Conservation (phyloP, 1,140 invertebrate species). For the Cotesia vestalis region DNA sequence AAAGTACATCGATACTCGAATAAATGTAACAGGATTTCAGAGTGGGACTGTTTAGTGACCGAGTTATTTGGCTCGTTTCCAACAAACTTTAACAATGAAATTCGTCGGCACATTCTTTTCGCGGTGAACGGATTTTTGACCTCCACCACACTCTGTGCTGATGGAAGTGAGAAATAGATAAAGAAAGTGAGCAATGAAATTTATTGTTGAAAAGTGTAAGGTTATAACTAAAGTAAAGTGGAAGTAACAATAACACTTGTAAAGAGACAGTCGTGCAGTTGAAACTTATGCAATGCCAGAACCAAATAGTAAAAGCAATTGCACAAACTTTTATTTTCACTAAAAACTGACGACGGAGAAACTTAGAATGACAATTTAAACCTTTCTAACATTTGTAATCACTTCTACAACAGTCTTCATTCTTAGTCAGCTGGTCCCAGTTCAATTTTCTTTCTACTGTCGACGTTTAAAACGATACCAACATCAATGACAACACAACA, state of each 20-base stretch:
- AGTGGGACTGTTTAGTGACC: constrained; percentile 2
- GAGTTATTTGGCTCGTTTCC: constrained; percentile 23
- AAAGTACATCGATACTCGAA: constrained; percentile 5
- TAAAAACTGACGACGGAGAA: neutral
- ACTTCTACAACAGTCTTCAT: neutral
- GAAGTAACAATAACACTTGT: constrained; percentile 2
- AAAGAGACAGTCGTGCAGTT: neutral
- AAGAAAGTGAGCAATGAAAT: neutral
- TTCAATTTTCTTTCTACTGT: neutral
- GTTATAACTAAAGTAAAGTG: neutral
- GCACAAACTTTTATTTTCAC: neutral
- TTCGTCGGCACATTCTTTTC: neutral
- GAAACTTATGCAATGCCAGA: neutral
- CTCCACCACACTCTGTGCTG: neutral
- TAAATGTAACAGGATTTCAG: constrained; percentile 5
- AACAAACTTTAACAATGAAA: constrained; percentile 19
- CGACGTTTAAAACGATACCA: no score
- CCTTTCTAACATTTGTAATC: constrained; percentile 8
- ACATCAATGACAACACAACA: no score
- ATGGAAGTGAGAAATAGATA: neutral
- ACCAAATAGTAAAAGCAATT: neutral
- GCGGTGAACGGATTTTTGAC: neutral
- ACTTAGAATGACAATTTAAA: constrained; percentile 1
- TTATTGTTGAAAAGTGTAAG: neutral
- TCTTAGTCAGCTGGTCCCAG: neutral